phyloP scores from a whole-genome alignment of 35 echinoderm and acorn worm species.

The Acanthaster planci region DNA sequence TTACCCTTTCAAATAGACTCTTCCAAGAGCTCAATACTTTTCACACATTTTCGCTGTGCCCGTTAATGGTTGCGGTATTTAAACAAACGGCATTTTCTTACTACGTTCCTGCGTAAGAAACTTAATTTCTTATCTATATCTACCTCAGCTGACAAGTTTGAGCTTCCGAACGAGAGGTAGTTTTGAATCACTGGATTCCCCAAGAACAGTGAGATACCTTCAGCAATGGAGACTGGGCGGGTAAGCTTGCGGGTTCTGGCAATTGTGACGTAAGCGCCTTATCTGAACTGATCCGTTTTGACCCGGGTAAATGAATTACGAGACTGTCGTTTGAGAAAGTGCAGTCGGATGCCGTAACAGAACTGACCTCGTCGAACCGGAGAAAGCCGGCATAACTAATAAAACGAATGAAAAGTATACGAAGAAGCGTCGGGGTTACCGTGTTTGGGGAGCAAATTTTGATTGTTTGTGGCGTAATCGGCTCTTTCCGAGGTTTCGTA shows the following conservation, averaged over 20 bases:
- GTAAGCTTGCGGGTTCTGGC: neutral
- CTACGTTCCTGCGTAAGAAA: no score
- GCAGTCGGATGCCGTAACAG: neutral
- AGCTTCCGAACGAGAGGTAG: neutral
- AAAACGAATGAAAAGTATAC: neutral
- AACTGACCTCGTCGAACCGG: neutral
- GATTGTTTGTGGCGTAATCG: neutral
- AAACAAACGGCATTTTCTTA: no score
- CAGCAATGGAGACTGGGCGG: neutral
- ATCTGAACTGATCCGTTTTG: conserved; percentile 19
- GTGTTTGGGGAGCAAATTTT: neutral
- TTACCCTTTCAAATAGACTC: no score
- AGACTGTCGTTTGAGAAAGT: neutral
- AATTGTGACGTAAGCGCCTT: neutral
- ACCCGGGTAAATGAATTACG: neutral
- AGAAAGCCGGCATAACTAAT: conserved; percentile 11
- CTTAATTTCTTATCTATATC: no score
- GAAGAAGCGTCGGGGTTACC: neutral
- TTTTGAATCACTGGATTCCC: neutral
- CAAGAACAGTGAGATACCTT: neutral
- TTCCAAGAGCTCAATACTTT: no score
- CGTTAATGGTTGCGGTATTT: no score
- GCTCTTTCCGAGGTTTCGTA: neutral
- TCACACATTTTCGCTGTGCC: no score
- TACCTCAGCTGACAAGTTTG: no score